phyloP scores from a whole-genome alignment of 2,797 vertebrate genomes.

The Gadopsis bispinosus region DNA sequence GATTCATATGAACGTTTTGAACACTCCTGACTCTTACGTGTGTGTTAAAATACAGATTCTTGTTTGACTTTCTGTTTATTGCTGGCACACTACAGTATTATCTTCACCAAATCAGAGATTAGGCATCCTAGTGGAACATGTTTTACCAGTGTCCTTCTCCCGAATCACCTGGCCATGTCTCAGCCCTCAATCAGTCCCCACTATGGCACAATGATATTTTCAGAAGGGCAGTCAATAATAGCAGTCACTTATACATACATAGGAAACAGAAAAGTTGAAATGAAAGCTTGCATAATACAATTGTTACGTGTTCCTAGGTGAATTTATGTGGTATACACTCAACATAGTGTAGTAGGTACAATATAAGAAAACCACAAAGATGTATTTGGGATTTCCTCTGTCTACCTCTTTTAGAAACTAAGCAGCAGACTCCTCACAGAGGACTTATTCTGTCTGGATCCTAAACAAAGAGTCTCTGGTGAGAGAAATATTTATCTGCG shows the following conservation, averaged over 20 bases:
- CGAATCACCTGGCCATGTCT: background rate
- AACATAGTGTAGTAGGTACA: too few species aligned
- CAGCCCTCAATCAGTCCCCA: background rate
- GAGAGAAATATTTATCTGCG: slow-evolving; percentile 46
- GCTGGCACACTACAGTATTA: background rate
- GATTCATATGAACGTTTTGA: background rate
- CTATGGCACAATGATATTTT: background rate
- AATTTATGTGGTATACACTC: too few species aligned
- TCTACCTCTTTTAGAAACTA: slow-evolving; percentile 19
- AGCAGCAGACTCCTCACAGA: slow-evolving; percentile 11
- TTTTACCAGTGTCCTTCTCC: background rate
- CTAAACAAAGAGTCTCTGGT: slow-evolving; percentile 40
- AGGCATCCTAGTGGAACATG: background rate
- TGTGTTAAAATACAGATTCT: background rate
- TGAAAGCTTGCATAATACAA: background rate
- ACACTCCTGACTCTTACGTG: background rate
- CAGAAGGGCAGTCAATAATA: background rate
- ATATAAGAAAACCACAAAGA: slow-evolving; percentile 1
- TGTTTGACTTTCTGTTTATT: background rate
- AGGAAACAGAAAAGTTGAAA: background rate
- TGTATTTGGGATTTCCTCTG: slow-evolving; percentile 10
- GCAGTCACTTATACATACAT: background rate
- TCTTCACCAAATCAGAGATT: slow-evolving; percentile 1
- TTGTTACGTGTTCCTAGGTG: too few species aligned
- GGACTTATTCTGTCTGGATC: slow-evolving; percentile 26